Conservation (phyloP, 1,140 invertebrate genomes). For the Neodiprion pinetum region DNA sequence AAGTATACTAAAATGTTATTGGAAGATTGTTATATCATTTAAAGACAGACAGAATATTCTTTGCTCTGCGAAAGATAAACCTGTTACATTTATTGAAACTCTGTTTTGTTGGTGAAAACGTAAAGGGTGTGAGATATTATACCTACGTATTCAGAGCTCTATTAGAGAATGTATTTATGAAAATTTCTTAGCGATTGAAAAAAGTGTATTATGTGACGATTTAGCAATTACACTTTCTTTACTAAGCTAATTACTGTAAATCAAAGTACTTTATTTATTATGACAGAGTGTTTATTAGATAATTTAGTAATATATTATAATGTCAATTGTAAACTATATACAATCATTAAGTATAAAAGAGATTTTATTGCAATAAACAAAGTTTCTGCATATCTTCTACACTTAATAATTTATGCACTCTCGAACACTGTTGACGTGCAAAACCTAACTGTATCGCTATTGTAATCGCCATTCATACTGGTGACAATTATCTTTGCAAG, state of each 20-base stretch:
- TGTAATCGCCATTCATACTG: too few species aligned
- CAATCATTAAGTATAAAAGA: constrained; percentile 6
- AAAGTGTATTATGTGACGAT: constrained; percentile 1
- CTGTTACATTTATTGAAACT: not conserved
- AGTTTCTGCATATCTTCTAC: not conserved
- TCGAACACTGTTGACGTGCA: too few species aligned
- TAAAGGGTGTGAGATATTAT: not conserved
- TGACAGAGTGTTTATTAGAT: constrained; percentile 2
- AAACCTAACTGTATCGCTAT: too few species aligned
- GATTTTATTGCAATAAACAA: constrained; percentile 6
- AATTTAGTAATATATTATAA: not conserved
- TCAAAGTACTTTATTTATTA: not conserved
- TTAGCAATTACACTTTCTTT: not conserved
- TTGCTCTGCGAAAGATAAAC: not conserved
- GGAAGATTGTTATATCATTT: not conserved
- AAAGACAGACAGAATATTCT: not conserved
- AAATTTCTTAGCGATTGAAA: not conserved
- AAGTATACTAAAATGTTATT: not conserved
- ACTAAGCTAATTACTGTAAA: not conserved
- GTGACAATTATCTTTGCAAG: too few species aligned
- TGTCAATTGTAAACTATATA: constrained; percentile 8
- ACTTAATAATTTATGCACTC: too few species aligned
- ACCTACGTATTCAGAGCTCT: not conserved
- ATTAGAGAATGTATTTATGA: constrained; percentile 4
- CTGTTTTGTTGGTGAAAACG: too few species aligned